Evolutionary conservation across 2,888 invertebrate species (phyloP), one percentile per base, ranked within the genome.

Genomic region (Alsophila aescularia): DNA sequence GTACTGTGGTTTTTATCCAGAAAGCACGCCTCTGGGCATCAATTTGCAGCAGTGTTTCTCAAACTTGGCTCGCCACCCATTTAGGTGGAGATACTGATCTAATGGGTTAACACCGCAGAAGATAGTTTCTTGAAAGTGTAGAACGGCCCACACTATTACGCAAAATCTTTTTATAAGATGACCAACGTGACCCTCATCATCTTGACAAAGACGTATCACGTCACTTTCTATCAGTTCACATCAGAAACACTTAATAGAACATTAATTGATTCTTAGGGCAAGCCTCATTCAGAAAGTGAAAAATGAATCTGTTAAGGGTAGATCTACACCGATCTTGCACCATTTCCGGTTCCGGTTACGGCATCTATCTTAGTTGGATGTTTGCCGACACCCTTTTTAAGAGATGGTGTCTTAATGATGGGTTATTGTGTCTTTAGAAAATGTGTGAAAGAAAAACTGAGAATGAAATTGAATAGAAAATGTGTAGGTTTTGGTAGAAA

Each of bases 311-410:
- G 78, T 80, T 80, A 75, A 79, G 85, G 85, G 83, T 74, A 77
- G 77, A 80, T 79, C 76, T 70, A 67, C 72, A 67, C 69, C 72
- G 84, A 82, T 84, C 77, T 79, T 69, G 75, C 72, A 82, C 80
- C 87, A 86, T 87, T 87, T 87, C 87, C 87, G 72, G 31, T 82
- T 87, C 85, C 88, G 81, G 66, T 40, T 15, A 12, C 43, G 48
- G 78, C 79, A 87, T 88, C 86, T 81, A 87, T 88, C 88, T 86
- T 77, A 81, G 83, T 87, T 85, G 83, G 85, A 84, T 77, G 80
- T 80, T 69, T 72, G 68, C 44, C 75, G 83, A 86, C 88, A 84
- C 88, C 83, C 81, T 81, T 83, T 77, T 83, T 81, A 85, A 87
- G 77, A 81, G 72, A 73, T 77, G 72, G 73, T 67, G 68, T 62